Conservation (phyloP, 2,113 vertebrate species). For the Elachura formosa region DNA sequence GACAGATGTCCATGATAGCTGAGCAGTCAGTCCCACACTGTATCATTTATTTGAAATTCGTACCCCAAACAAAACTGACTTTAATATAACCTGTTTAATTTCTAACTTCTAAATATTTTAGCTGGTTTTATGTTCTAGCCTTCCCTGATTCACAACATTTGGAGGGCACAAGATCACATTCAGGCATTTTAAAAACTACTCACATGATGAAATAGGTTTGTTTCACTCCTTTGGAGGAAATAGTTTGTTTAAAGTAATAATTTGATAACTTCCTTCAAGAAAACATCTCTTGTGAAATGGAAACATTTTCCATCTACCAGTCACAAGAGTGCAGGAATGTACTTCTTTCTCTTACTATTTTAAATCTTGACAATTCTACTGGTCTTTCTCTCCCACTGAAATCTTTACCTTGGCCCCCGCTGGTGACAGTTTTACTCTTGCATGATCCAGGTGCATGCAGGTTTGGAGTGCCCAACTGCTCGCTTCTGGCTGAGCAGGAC, state of each 20-base stretch:
- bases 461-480: background rate
- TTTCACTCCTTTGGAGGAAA: background rate
- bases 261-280: background rate
- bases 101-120: background rate
- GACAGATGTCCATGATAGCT: background rate
- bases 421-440: background rate
- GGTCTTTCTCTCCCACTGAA: background rate
- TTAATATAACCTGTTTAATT: background rate
- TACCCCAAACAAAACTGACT: background rate
- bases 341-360: background rate
- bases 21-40: background rate
- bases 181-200: background rate
- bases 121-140: background rate
- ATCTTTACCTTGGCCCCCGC: background rate
- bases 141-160: background rate
- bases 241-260: background rate
- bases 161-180: background rate
- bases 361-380: background rate
- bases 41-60: slow-evolving; percentile 12
- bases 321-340: background rate
- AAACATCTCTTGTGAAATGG: background rate
- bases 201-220: background rate
- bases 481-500: background rate
- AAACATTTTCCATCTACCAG: background rate
- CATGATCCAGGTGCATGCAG: accelerated